Percentiles rank a stretch among this genome's conserved stretches.
Conservation (phyloP, 2,113 vertebrate species). For the Lanius ludovicianus region DNA sequence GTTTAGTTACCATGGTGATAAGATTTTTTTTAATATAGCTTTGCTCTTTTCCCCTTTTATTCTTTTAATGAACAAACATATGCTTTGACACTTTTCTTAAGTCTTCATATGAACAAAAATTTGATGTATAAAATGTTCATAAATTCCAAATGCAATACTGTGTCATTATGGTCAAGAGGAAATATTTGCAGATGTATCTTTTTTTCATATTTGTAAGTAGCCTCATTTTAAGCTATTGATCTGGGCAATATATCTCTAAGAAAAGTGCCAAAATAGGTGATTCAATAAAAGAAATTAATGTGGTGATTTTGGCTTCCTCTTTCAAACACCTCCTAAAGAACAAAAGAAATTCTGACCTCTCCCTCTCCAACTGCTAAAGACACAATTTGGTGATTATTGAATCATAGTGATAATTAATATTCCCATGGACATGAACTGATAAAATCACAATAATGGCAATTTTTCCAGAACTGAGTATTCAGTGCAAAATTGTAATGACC, state of each 20-base stretch:
- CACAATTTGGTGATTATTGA: not conserved
- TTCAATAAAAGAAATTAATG: not conserved
- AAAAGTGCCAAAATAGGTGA: not conserved
- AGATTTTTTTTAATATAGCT: not conserved
- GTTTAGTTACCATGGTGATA: conserved; percentile 42
- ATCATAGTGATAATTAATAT: not conserved
- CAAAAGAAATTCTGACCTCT: not conserved
- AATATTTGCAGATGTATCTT: not conserved
- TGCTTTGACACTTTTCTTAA: not conserved
- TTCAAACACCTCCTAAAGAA: not conserved
- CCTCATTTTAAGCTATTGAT: not conserved
- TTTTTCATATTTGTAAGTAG: not conserved
- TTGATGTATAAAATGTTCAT: not conserved
- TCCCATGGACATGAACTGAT: not conserved
- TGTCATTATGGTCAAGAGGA: not conserved
- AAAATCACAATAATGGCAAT: not conserved
- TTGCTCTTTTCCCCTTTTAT: not conserved
- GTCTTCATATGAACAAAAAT: not conserved
- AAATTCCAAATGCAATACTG: not conserved
- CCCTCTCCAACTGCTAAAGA: not conserved
- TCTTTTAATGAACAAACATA: not conserved
- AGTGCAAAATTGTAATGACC: not conserved
- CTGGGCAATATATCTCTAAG: not conserved
- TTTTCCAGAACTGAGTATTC: not conserved
- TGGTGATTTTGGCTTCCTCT: not conserved